Evolutionary conservation across 2,888 invertebrate genomes (phyloP), one percentile per base, ranked within the genome.

Genomic region (Dasypogon diadema): DNA sequence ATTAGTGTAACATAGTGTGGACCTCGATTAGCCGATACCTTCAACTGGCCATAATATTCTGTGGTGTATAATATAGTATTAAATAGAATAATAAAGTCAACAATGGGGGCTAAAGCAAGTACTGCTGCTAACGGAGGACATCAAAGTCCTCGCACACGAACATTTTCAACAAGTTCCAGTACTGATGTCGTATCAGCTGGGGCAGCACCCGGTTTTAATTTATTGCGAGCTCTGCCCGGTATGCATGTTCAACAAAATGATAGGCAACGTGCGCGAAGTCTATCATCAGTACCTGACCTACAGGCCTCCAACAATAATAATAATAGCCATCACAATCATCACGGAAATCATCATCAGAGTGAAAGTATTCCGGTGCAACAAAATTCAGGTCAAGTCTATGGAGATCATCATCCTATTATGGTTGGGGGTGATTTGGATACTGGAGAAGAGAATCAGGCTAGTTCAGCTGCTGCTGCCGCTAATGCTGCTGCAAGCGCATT

Each of bases 71-170:
- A 12, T 12, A 12, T 42, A 42, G 8, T 42, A 42, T 42, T 22
- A 34, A 12, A 55, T 24, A 42, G 30, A 16, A 26, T 21, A 18
- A 42, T 10, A 37, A 34, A 21, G 10, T 18, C 8, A 18, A 70
- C 18, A 77, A 94, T 94, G 94, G 94, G 94, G 88, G 94, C 93
- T 85, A 94, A 93, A 88, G 91, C 93, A 83, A 94, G 94, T 86
- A 93, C 93, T 81, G 92, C 93, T 81, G 92, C 93, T 80, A 85
- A 82, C 77, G 85, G 85, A 82, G 92, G 92, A 83, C 85, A 85
- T 75, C 91, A 91, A 87, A 91, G 91, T 88, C 91, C 92, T 82
- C 89, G 92, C 80, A 88, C 91, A 80, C 89, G 92, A 85, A 92
- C 92, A 85, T 93, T 93, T 86, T 93, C 93, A 74, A 92, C 89